Conservation (phyloP, 2,888 invertebrate genomes). For the Galeruca laticollis region DNA sequence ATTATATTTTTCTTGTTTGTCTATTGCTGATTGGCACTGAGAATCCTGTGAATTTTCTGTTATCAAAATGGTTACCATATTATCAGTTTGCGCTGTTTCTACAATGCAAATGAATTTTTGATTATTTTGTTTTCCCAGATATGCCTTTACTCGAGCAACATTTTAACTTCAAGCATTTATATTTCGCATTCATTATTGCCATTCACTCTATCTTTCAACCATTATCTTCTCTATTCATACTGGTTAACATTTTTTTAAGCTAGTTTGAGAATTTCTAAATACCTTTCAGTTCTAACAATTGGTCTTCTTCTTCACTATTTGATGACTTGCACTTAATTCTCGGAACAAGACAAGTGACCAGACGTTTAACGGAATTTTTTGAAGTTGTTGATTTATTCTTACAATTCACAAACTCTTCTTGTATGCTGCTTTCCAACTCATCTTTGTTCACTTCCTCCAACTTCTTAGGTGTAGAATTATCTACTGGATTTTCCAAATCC, state of each 20-base stretch:
- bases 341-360: neutral
- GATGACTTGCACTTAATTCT: neutral
- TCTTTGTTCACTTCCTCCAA: no score
- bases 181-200: no score
- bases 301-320: neutral
- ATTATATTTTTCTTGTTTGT: neutral
- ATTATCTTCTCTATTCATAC: no score
- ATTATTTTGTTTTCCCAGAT: neutral
- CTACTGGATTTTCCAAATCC: neutral
- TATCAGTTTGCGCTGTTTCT: neutral
- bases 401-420: neutral
- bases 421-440: no score
- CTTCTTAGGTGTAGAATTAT: no score
- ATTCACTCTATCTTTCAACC: no score
- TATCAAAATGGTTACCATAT: neutral
- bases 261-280: neutral
- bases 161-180: no score
- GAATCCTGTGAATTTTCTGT: neutral
- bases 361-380: neutral
- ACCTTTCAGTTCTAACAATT: neutral
- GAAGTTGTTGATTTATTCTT: neutral
- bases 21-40: neutral
- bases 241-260: no score
- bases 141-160: no score
- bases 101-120: neutral